Percentiles rank a stretch among this genome's conserved stretches.
These are phyloP conservation scores for Panagrolaimus sp. DNA, from an alignment of 1,140 invertebrate species.

Conservation along the genomic window DNA sequence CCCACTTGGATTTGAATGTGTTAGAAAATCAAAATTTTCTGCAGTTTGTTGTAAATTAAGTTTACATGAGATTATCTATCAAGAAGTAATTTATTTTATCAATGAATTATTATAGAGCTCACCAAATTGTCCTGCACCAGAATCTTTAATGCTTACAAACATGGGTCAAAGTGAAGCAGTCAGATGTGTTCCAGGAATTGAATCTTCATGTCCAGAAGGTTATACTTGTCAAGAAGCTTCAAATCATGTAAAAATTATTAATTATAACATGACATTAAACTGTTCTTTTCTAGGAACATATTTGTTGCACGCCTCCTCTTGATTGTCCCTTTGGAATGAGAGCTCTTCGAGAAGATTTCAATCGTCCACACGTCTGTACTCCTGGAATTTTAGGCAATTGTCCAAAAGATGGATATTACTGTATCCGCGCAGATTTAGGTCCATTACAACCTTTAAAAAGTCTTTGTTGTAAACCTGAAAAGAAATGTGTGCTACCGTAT, in stretches of 20 bases:
- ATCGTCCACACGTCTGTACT: conserved; percentile 30
- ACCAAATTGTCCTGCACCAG: conserved; percentile 32
- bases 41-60: conserved; percentile 36
- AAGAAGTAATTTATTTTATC: too few relatives aligned
- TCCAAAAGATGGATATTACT: conserved; percentile 27
- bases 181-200: conserved; percentile 23
- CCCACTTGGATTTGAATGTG: conserved; percentile 37
- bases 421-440: conserved; percentile 14
- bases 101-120: too few relatives aligned
- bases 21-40: conserved; percentile 31
- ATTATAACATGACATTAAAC: neutral
- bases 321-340: conserved; percentile 36
- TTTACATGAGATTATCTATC: too few relatives aligned
- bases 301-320: conserved; percentile 36
- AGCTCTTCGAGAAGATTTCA: conserved; percentile 31
- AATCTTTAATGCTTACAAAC: conserved; percentile 23
- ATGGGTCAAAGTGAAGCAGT: conserved; percentile 12
- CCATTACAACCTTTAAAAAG: conserved; percentile 14
- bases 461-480: conserved; percentile 32
- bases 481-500: conserved; percentile 35
- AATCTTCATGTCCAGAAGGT: conserved; percentile 26
- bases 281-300: conserved; percentile 25
- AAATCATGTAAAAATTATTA: conserved; percentile 22
- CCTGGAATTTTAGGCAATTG: conserved; percentile 30
- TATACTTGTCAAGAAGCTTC: conserved; percentile 34